phyloP scores from a whole-genome alignment of 2,888 invertebrate genomes.

The Pseudococcus viburni region DNA sequence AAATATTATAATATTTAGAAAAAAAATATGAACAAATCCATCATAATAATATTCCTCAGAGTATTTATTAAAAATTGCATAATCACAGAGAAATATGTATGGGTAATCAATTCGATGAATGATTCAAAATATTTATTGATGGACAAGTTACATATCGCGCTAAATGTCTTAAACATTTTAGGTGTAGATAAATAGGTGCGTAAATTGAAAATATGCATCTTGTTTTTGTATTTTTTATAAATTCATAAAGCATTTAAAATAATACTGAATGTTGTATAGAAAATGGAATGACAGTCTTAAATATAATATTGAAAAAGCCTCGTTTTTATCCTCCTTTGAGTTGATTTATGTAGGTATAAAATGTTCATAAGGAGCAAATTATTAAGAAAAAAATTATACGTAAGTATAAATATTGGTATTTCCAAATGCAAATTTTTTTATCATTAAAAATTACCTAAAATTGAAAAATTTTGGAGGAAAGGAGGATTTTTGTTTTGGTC shows the following conservation, averaged over 20 bases:
- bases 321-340: not conserved
- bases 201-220: not conserved
- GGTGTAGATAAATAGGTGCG: not conserved
- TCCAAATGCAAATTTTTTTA: not conserved
- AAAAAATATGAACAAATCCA: slow-evolving; percentile 5
- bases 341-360: not conserved
- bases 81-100: not conserved
- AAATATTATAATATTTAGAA: not conserved
- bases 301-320: not conserved
- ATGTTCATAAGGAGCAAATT: slow-evolving; percentile 2
- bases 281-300: not conserved
- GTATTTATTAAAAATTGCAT: slow-evolving; percentile 1
- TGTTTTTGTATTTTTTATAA: not conserved
- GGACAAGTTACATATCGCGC: slow-evolving; percentile 18
- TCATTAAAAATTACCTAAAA: not conserved
- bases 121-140: slow-evolving; percentile 23
- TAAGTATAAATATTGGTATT: not conserved
- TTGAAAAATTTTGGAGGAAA: not conserved
- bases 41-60: slow-evolving; percentile 2
- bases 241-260: not conserved
- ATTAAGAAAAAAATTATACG: not conserved
- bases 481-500: not conserved
- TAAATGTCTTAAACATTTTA: slow-evolving; percentile 2
- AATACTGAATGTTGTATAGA: not conserved
- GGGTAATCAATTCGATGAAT: slow-evolving; percentile 20